Conservation (phyloP, 2,797 vertebrate genomes). For the Sardinella longiceps region DNA sequence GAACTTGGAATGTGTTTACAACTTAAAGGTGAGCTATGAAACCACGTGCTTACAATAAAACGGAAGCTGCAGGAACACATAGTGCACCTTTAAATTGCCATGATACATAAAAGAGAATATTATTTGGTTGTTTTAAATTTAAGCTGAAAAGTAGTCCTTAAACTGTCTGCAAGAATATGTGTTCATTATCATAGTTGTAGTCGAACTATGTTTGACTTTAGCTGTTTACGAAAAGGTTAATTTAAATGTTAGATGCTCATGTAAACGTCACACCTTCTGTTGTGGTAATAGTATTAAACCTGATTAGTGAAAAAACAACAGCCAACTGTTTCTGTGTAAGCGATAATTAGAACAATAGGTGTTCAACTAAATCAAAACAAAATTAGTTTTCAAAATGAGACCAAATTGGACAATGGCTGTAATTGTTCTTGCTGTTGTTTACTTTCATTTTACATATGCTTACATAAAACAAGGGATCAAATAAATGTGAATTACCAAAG, state of each 20-base stretch:
- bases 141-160: not conserved
- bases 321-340: not conserved
- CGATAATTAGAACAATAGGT: not conserved
- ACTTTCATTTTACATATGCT: conserved; percentile 15
- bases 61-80: no score
- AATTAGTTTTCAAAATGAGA: conserved; percentile 11
- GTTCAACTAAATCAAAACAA: not conserved
- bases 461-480: not conserved
- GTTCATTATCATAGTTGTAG: not conserved
- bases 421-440: not conserved
- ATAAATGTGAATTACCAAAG: not conserved
- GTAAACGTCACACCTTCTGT: not conserved
- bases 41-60: no score
- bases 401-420: not conserved
- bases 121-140: not conserved
- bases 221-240: not conserved
- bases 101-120: not conserved
- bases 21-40: no score
- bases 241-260: not conserved
- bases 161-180: not conserved
- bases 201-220: not conserved
- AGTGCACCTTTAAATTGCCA: no score
- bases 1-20: not conserved
- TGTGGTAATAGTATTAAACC: not conserved
- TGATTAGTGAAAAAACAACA: not conserved